A percentile compares a stretch with the other conserved stretches of the same genome.
Conservation (phyloP, 2,797 vertebrate genomes). For the Carapus acus region DNA sequence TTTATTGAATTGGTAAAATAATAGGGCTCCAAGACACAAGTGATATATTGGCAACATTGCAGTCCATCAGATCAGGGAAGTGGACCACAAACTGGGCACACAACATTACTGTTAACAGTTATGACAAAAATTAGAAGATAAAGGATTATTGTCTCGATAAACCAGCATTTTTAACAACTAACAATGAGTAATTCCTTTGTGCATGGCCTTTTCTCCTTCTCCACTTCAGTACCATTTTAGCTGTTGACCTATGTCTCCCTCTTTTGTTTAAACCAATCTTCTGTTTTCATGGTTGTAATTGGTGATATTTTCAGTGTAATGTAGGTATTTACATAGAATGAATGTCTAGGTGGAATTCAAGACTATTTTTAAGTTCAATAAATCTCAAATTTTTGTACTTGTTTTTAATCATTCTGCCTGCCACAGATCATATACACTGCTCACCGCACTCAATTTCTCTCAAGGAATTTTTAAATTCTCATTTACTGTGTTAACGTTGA, state of each 20-base stretch:
- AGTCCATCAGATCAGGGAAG: slow-evolving; percentile 18
- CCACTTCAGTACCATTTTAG: slow-evolving; percentile 40
- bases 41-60: slow-evolving; percentile 21
- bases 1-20: slow-evolving; percentile 21
- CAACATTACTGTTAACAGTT: slow-evolving; percentile 14
- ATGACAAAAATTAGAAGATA: slow-evolving; percentile 24
- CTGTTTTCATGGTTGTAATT: slow-evolving; percentile 60
- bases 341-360: slow-evolving; percentile 65
- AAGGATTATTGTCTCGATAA: slow-evolving; percentile 25
- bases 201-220: slow-evolving; percentile 56
- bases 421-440: no score
- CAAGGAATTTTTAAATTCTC: no score
- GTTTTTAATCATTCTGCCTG: slow-evolving; percentile 5
- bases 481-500: no score
- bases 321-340: slow-evolving; percentile 62
- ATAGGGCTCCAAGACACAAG: slow-evolving; percentile 43
- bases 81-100: slow-evolving; percentile 9
- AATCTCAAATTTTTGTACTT: slow-evolving; percentile 58
- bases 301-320: slow-evolving; percentile 66
- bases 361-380: slow-evolving; percentile 71
- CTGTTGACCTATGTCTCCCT: slow-evolving; percentile 39
- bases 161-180: slow-evolving; percentile 57
- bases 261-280: slow-evolving; percentile 45
- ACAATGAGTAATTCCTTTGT: slow-evolving; percentile 39
- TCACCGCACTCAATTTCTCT: no score